Conservation (phyloP, 2,888 invertebrate species). For the Drosophila anomalata region DNA sequence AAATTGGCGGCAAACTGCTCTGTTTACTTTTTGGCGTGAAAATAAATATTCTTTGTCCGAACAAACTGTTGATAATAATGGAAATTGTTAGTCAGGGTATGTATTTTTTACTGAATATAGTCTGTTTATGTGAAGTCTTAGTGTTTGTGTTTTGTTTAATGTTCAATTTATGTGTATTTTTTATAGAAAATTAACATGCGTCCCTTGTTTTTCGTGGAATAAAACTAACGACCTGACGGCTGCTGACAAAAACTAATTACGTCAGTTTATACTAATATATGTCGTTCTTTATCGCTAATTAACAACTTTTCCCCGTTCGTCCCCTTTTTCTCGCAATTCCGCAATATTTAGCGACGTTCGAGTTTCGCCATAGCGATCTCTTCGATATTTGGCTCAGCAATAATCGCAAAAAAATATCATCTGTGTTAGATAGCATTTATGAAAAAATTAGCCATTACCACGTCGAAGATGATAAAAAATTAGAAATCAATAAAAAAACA, state of each 20-base stretch:
- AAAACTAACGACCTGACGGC: not conserved
- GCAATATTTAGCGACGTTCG: conserved; percentile 16
- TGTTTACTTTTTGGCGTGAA: not conserved
- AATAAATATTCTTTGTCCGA: not conserved
- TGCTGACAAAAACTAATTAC: conserved; percentile 2
- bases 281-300: conserved; percentile 6
- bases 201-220: not conserved
- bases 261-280: not conserved
- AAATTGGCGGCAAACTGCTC: not conserved
- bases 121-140: not conserved
- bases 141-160: not conserved
- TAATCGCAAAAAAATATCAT: no score
- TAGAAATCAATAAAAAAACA: no score
- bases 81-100: not conserved
- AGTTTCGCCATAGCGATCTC: conserved; percentile 10
- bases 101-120: not conserved
- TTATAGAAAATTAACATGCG: not conserved
- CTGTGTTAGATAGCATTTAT: not conserved
- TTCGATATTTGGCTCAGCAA: conserved; percentile 7
- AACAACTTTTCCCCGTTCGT: conserved; percentile 4
- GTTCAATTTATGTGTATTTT: not conserved
- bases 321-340: conserved; percentile 3
- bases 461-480: conserved; percentile 7
- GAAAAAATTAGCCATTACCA: not conserved
- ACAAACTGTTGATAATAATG: not conserved